Base-by-base conservation (phyloP, 92 coral and sea anemone species). In the Zoanthus solanderi region DNA sequence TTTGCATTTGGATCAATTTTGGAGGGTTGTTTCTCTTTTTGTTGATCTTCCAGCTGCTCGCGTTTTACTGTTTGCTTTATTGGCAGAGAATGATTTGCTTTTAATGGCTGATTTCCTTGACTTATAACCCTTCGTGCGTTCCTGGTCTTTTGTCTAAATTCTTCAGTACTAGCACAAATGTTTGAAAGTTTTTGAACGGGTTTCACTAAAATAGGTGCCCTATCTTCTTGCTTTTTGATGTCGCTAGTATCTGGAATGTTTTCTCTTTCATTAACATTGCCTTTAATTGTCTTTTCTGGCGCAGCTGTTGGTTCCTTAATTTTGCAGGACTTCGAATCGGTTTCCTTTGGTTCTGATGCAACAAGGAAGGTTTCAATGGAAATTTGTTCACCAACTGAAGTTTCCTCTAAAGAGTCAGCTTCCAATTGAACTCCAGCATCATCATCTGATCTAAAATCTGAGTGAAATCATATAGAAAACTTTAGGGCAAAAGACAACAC, bases 361-460 rank as follows among this genome's bases (percentile, higher is more conserved):
- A 34, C 85, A 44, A 66, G 58, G 67, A 65, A 45, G 16, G 61
- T 45, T 10, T 81, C 58, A 23, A 53, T 14, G 42, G 32, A 46
- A 29, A n/a, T 15, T 23, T 14, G 45, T 47, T 88, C 85, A 47
- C 71, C 80, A 9, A 65, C 90, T 17, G 60, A 34, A 28, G 89
- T 87, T 79, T 90, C 91, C 80, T 92, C 93, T 50, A 79, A 46
- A 75, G 91, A 88, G 56, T 90, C 92, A 56, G 30, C 78, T 12
- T 82, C 92, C 34, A 87, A 77, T 42, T 9, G 65, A 13, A 93
- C 68, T 16, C 98, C 98, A 23, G 94, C 98, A 28, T 91, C 98
- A 72, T 96, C 98, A 3, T 91, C 98, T 45, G 63, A 69, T 85
- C 93, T 93, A 28, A 50, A 76, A 87, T 95, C 99, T 96, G 81